Evolutionary conservation across 2,888 invertebrate genomes (phyloP), one percentile per base, ranked within the genome.

Genomic region (Trichogramma evanescens): DNA sequence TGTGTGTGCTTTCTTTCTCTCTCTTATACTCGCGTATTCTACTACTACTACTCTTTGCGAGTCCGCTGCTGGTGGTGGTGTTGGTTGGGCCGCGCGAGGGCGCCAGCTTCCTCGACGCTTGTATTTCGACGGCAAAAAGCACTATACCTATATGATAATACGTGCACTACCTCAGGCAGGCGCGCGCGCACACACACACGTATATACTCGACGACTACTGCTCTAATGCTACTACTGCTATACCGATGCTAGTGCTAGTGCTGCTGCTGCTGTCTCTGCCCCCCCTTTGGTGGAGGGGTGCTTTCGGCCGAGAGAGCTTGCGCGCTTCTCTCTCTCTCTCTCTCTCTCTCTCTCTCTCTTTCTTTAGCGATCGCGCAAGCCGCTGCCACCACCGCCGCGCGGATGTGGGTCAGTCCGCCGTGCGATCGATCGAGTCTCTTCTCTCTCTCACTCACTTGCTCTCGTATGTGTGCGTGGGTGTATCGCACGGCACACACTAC

Each of bases 391-490:
- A 63, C 50, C 45, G 8, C 10, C 44, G 53, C 44, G 26, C 6
- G 44, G 6, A n/a, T 6, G 40, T 6, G 56, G 5, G 9, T 4
- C 5, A 55, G 13, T 13, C 8, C 49, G 13, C 39, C 43, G 41
- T 26, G 44, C 42, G 49, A 49, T 8, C 50, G 38, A 55, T 5
- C n/a, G 71, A 67, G 69, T 68, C 67, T 67, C 81, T 66, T 67
- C 62, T 62, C 61, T 64, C 65, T 66, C 62, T 67, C 68, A 67
- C 65, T 79, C 63, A 80, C 0, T 80, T 80, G 61, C 80, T 80
- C 72, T 80, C 81, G 45, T 81, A 52, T 26, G 10, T 43, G 41
- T 7, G 42, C 52, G 42, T 41, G 39, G 50, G 5, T 38, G 38
- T 51, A 26, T 26, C 26, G 26, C 26, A 26, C 26, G 3, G 26